A percentile compares a stretch with the other conserved stretches of the same genome.
These are phyloP conservation scores for Hyperoplus immaculatus DNA, from an alignment of 2,797 vertebrate species.

Conservation along the genomic window DNA sequence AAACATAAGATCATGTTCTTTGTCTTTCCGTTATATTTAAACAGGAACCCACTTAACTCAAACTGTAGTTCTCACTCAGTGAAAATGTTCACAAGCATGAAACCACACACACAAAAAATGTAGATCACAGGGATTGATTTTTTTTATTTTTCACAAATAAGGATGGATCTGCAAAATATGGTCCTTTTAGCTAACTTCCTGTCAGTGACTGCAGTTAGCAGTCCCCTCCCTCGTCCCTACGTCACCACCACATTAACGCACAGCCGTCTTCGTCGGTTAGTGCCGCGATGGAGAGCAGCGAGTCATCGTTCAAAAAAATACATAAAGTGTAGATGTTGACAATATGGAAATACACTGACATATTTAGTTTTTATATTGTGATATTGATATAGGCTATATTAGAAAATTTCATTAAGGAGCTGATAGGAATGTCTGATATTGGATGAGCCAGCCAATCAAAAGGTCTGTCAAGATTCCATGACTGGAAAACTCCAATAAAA, in stretches of 20 bases:
- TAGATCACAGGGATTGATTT: too few species aligned
- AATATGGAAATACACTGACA: too few species aligned
- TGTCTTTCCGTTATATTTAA: conserved; percentile 2
- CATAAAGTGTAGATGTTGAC: not conserved
- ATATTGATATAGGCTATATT: not conserved
- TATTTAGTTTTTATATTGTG: not conserved
- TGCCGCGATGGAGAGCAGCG: too few species aligned
- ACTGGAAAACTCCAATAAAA: not conserved
- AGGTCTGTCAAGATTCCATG: not conserved
- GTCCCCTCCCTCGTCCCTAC: too few species aligned
- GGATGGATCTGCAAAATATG: conserved; percentile 9
- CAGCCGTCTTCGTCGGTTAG: too few species aligned
- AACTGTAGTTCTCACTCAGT: conserved; percentile 8
- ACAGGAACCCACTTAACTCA: too few species aligned
- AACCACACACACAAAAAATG: not conserved
- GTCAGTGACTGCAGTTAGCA: too few species aligned
- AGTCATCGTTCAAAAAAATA: too few species aligned
- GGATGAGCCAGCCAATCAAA: not conserved
- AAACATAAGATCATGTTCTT: conserved; percentile 29
- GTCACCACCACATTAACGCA: too few species aligned
- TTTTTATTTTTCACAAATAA: conserved; percentile 8
- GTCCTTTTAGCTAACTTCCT: too few species aligned
- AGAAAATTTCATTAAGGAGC: not conserved
- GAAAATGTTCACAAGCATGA: conserved; percentile 48
- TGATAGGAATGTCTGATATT: not conserved